A percentile compares a stretch with the other conserved stretches of the same genome.
Evolutionary conservation across 2,888 invertebrate genomes (phyloP).

Genomic region (Lysandra coridon): DNA sequence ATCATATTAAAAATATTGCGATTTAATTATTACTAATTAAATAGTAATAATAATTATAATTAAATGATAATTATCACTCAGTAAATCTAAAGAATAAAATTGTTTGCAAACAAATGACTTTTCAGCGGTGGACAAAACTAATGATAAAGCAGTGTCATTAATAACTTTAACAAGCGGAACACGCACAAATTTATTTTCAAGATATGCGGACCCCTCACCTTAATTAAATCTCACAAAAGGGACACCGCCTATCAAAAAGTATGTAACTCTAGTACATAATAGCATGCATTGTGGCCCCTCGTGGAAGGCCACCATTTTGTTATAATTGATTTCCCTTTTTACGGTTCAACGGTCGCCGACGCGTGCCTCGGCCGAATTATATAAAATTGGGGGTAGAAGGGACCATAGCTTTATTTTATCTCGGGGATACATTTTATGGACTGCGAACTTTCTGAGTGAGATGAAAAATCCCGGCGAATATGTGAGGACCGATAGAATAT

Average conservation of each 20-base stretch:
- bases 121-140: background rate
- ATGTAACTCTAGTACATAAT: slow-evolving; percentile 27
- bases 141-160: background rate
- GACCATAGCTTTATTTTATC: slow-evolving; percentile 37
- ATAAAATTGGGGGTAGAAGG: slow-evolving; percentile 50
- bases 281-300: slow-evolving; percentile 30
- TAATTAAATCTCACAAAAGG: slow-evolving; percentile 29
- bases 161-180: slow-evolving; percentile 3
- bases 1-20: no score
- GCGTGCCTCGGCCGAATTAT: slow-evolving; percentile 52
- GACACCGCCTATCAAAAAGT: slow-evolving; percentile 25
- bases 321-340: slow-evolving; percentile 76
- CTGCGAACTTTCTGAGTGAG: slow-evolving; percentile 37
- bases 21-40: no score
- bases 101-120: background rate
- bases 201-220: slow-evolving; percentile 18
- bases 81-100: background rate
- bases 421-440: slow-evolving; percentile 42
- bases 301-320: slow-evolving; percentile 30
- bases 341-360: slow-evolving; percentile 61
- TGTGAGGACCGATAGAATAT: slow-evolving; percentile 29
- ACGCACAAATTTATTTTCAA: slow-evolving; percentile 1
- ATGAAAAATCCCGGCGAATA: slow-evolving; percentile 37
- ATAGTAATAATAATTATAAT: no score
- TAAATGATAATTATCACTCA: no score